Evolutionary conservation across 1,140 invertebrate species (phyloP), one percentile per base, ranked within the genome.

Genomic region (Sitobion miscanthi): DNA sequence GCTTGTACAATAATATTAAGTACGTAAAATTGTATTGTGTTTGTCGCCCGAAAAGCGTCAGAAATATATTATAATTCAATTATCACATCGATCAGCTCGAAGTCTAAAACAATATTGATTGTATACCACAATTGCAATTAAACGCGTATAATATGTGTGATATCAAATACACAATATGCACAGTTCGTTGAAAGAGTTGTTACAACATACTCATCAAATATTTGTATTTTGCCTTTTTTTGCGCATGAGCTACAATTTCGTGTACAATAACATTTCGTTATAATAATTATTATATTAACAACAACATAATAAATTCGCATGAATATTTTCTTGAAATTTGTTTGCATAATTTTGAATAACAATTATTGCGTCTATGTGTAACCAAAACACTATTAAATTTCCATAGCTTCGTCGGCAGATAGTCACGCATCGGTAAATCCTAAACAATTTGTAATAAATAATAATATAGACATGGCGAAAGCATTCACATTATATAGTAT

Each of bases 281-380:
- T n/a, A 77, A 62, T 11, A 30, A 77, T 77, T 54, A 54, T 21
- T 21, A 54, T 54, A 54, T 54, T 54, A 23, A 54, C 23, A 54
- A 23, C 52, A 54, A 54, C 4, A n/a, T 11, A 30, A 77, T 11
- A 30, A 77, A 35, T 77, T 77, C 14, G n/a, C 6, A 77, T 77
- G n/a, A n/a, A 77, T n/a, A 77, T 77, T 77, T 77, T n/a, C 62
- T n/a, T 77, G 62, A 77, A 30, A 77, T 77, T 77, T 77, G 62
- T 77, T 77, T 77, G n/a, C n/a, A 77, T 77, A 77, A 77, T 77
- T 77, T 77, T 77, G 62, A 77, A n/a, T n/a, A 77, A n/a, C 5
- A 69, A 30, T 17, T 17, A 52, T 30, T 69, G 30, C 30, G 11
- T 30, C 11, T n/a, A n/a, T 77, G 21, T 77, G 1, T 77, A 77